These are phyloP conservation scores for Watsonalla cultraria DNA, from an alignment of 2,888 invertebrate genomes.

Conservation along the genomic window DNA sequence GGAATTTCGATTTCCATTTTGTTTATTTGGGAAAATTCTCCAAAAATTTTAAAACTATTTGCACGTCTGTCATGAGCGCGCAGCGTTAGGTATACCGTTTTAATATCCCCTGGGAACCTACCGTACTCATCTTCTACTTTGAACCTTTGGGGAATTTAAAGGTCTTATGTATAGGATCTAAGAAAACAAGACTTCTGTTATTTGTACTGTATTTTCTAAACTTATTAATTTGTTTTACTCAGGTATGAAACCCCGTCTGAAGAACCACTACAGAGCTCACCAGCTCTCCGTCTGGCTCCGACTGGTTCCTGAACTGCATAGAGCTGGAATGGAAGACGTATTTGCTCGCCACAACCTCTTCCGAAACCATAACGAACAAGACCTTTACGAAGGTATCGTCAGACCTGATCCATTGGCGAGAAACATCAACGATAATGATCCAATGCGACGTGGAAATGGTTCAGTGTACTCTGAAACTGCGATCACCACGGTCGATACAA, in stretches of 20 bases:
- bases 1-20: no score
- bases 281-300: slow-evolving; percentile 97
- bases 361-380: slow-evolving; percentile 91
- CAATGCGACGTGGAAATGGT: slow-evolving; percentile 74
- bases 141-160: no score
- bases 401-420: slow-evolving; percentile 89
- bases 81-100: no score
- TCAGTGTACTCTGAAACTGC: slow-evolving; percentile 78
- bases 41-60: no score
- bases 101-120: neutral
- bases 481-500: slow-evolving; percentile 83
- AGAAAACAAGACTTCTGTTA: neutral
- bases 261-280: slow-evolving; percentile 96
- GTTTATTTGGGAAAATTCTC: no score
- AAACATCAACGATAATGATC: slow-evolving; percentile 79
- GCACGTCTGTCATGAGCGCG: no score
- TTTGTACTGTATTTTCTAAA: neutral
- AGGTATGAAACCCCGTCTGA: slow-evolving; percentile 94
- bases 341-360: slow-evolving; percentile 93
- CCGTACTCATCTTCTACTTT: no score
- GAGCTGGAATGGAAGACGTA: slow-evolving; percentile 93
- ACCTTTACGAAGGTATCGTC: slow-evolving; percentile 93
- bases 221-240: slow-evolving; percentile 24
- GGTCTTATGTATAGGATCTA: neutral
- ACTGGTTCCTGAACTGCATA: slow-evolving; percentile 93